These are phyloP conservation scores for Rhabdornis inornatus DNA, from an alignment of 2,113 vertebrate genomes.

Conservation along the genomic window DNA sequence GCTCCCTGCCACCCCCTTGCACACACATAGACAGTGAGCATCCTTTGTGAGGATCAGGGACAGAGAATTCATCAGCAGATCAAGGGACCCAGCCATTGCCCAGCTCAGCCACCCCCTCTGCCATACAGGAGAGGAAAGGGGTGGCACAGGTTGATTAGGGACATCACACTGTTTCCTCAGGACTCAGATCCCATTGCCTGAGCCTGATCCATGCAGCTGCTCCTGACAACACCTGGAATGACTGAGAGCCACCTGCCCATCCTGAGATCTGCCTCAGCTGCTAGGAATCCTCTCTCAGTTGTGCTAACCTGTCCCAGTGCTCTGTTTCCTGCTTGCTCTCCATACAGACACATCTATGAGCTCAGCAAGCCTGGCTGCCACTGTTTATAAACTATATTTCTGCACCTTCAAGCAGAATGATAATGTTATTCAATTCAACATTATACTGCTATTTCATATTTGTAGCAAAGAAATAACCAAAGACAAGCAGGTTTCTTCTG, in stretches of 20 bases:
- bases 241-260: fast-evolving
- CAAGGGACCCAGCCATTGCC: not conserved
- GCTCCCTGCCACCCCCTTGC: not conserved
- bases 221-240: not conserved
- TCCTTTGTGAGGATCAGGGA: not conserved
- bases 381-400: not conserved
- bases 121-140: not conserved
- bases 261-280: not conserved
- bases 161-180: not conserved
- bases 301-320: not conserved
- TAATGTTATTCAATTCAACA: not conserved
- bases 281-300: fast-evolving
- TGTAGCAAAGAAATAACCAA: not conserved
- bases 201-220: not conserved
- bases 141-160: not conserved
- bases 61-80: not conserved
- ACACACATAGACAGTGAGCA: not conserved
- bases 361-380: not conserved
- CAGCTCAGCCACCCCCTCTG: not conserved
- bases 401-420: not conserved
- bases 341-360: not conserved
- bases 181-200: not conserved
- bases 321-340: not conserved
- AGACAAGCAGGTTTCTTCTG: not conserved
- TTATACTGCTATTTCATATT: not conserved